Percentiles rank a stretch among this genome's conserved stretches.
Evolutionary conservation across 2,888 invertebrate genomes (phyloP).

Genomic region (Folsomia manolachei): DNA sequence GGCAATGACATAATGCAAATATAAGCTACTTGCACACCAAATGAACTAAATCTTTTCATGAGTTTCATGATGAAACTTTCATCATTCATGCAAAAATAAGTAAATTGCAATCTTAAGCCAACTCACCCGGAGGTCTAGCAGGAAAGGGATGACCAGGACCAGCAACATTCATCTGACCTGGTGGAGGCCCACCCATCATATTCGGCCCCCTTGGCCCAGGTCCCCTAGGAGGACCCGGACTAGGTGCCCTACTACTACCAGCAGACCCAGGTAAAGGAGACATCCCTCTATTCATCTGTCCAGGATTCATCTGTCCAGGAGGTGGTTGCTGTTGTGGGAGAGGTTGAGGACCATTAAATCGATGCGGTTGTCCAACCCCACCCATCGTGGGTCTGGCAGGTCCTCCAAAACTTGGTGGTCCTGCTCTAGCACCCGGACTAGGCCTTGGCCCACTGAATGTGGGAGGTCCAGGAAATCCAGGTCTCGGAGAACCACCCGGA

Average conservation of each 20-base stretch:
- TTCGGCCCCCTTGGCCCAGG: conserved; percentile 26
- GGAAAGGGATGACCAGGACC: no score
- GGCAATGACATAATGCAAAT: no score
- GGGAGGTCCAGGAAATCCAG: conserved; percentile 46
- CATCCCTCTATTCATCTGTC: conserved; percentile 28
- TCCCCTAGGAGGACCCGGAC: conserved; percentile 26
- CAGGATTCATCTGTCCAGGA: conserved; percentile 31
- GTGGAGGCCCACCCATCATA: conserved; percentile 30
- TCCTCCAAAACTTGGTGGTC: conserved; percentile 48
- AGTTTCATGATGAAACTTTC: no score
- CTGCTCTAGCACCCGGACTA: conserved; percentile 48
- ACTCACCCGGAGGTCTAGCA: no score
- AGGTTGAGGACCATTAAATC: conserved; percentile 49
- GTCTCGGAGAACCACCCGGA: conserved; percentile 44
- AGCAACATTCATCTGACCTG: conserved; percentile 30
- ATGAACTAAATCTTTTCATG: no score
- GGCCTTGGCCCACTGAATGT: conserved; percentile 49
- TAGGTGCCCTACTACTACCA: background rate
- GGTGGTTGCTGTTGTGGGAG: conserved; percentile 41
- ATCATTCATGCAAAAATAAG: no score
- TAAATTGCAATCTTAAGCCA: no score
- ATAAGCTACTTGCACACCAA: no score
- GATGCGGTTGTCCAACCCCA: conserved; percentile 48
- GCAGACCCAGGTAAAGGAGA: conserved; percentile 24
- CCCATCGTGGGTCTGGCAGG: conserved; percentile 47